phyloP scores from a whole-genome alignment of 2,113 vertebrate species.

The Pygoscelis antarcticus region DNA sequence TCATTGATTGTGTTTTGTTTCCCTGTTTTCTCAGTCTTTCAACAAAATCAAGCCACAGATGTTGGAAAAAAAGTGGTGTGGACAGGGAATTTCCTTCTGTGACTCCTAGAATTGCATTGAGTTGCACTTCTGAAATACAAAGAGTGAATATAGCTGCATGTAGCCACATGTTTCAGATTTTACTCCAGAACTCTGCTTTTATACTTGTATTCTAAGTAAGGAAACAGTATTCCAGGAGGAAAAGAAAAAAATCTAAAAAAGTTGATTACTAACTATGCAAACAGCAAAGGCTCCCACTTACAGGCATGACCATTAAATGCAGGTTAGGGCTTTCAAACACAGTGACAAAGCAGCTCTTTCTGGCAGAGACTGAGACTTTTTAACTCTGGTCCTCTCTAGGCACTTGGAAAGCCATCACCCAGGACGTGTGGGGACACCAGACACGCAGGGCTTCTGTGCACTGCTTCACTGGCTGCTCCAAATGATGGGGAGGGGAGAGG shows the following conservation, averaged over 20 bases:
- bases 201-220: not conserved
- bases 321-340: not conserved
- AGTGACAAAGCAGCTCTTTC: not conserved
- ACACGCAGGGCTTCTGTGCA: not conserved
- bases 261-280: not conserved
- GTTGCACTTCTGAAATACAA: not conserved
- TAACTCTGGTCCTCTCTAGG: not conserved
- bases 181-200: not conserved
- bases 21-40: not conserved
- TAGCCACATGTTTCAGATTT: not conserved
- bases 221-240: not conserved
- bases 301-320: not conserved
- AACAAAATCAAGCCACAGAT: not conserved
- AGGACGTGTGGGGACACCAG: rapidly evolving
- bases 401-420: not conserved
- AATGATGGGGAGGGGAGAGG: not conserved
- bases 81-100: not conserved
- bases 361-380: not conserved
- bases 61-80: not conserved
- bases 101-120: not conserved
- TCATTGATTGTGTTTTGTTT: not conserved
- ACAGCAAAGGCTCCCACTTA: not conserved
- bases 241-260: not conserved
- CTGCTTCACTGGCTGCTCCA: not conserved
- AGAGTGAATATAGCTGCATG: not conserved